A percentile compares a stretch with the other conserved stretches of the same genome.
Evolutionary conservation across 1,140 invertebrate genomes (phyloP).

Genomic region (Aphidius ervi): DNA sequence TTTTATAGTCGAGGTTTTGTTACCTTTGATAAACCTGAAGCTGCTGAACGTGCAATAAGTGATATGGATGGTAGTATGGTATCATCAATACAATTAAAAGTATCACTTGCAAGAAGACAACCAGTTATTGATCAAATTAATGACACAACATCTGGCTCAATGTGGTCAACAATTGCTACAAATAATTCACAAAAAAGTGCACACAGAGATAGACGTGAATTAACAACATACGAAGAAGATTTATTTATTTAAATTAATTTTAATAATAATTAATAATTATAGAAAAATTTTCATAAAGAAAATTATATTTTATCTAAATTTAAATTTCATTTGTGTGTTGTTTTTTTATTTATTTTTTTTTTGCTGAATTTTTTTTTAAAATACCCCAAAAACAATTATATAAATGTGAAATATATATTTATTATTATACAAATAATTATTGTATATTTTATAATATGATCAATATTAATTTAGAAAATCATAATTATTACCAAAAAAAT

Average conservation of each 20-base stretch:
- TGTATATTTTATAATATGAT: not conserved
- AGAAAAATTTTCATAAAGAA: constrained; percentile 2
- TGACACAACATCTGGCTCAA: constrained; percentile 71
- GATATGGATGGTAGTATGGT: constrained; percentile 82
- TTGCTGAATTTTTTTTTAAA: no score
- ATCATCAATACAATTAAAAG: constrained; percentile 73
- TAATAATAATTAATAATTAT: constrained; percentile 2
- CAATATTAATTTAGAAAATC: not conserved
- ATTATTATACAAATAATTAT: constrained; percentile 2
- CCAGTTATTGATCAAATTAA: constrained; percentile 75
- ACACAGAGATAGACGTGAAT: constrained; percentile 68
- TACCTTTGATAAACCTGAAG: constrained; percentile 86
- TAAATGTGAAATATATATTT: constrained; percentile 11
- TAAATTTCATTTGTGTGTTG: no score
- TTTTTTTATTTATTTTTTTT: no score
- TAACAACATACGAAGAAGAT: constrained; percentile 69
- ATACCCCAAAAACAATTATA: no score
- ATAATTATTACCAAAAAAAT: not conserved
- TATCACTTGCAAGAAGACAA: constrained; percentile 77
- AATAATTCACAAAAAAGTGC: constrained; percentile 78
- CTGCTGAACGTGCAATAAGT: constrained; percentile 79
- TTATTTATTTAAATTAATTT: constrained; percentile 42
- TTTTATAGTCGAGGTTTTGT: constrained; percentile 80
- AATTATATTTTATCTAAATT: no score
- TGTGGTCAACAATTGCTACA: constrained; percentile 77